These are phyloP conservation scores for Chrysotoxum bicinctum DNA, from an alignment of 2,888 invertebrate genomes.

Conservation along the genomic window DNA sequence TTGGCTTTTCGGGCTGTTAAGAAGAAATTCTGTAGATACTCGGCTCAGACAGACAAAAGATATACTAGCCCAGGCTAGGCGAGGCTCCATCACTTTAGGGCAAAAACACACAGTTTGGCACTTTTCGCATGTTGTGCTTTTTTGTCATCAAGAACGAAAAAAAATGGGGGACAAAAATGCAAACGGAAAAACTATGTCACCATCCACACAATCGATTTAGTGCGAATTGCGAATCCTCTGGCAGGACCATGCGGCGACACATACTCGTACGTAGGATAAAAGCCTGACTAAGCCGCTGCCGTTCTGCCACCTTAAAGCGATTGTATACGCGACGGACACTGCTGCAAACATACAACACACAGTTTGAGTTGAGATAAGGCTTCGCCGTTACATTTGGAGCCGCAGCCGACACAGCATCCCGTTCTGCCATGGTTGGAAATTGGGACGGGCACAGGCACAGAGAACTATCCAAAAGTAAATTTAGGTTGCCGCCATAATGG, in stretches of 20 bases:
- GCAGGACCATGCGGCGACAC: conserved; percentile 46
- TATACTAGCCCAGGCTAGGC: not conserved
- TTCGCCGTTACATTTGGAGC: conserved; percentile 28
- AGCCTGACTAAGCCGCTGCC: conserved; percentile 36
- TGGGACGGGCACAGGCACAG: conserved; percentile 42
- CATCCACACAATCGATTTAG: conserved; percentile 45
- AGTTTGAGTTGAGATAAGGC: conserved; percentile 20
- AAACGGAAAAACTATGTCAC: conserved; percentile 43
- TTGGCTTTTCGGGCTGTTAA: conserved; percentile 38
- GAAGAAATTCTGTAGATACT: conserved; percentile 12
- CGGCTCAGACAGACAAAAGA: conserved; percentile 24
- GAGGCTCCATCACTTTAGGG: conserved; percentile 8
- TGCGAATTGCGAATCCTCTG: conserved; percentile 51
- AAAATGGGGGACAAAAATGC: not conserved
- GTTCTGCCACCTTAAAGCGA: conserved; percentile 50
- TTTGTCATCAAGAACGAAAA: not conserved
- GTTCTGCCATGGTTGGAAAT: not conserved
- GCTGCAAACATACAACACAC: conserved; percentile 29
- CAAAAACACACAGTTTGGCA: conserved; percentile 55
- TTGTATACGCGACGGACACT: conserved; percentile 44
- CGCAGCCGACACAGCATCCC: not conserved
- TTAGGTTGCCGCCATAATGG: conserved; percentile 78
- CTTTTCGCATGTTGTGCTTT: conserved; percentile 37
- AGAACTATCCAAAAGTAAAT: conserved; percentile 66
- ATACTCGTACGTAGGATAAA: conserved; percentile 36